Percentiles rank a stretch among this genome's conserved stretches.
These are phyloP conservation scores for Sinopyrophorus schimmeli DNA, from an alignment of 2,888 invertebrate genomes.

Conservation along the genomic window DNA sequence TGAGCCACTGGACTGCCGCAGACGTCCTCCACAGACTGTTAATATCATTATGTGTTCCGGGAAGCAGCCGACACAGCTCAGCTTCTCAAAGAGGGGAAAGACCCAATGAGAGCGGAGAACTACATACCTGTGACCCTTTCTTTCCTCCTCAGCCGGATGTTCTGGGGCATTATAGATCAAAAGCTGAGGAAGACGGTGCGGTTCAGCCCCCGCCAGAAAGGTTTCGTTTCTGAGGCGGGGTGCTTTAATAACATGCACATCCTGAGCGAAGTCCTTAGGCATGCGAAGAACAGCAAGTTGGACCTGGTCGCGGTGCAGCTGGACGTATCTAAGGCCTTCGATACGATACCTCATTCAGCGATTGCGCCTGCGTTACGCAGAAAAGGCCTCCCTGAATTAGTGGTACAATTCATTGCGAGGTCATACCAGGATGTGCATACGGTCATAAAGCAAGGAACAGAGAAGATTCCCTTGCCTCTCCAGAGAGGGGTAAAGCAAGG, in stretches of 20 bases:
- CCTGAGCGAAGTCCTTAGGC: conserved; percentile 39
- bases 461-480: conserved; percentile 33
- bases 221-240: conserved; percentile 41
- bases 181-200: conserved; percentile 32
- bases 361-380: conserved; percentile 42
- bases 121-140: conserved; percentile 46
- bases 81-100: conserved; percentile 45
- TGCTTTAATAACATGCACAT: conserved; percentile 43
- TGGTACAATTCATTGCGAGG: conserved; percentile 44
- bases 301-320: conserved; percentile 50
- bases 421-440: conserved; percentile 46
- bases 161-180: conserved; percentile 41
- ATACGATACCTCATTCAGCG: conserved; percentile 41
- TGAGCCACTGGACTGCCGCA: conserved; percentile 11
- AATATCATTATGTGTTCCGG: conserved; percentile 31
- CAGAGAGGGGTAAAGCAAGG: conserved; percentile 52
- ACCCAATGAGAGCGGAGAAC: conserved; percentile 35
- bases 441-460: conserved; percentile 34
- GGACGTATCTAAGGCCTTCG: conserved; percentile 55
- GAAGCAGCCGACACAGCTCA: conserved; percentile 42
- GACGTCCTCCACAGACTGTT: conserved; percentile 29
- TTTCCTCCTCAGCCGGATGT: conserved; percentile 41
- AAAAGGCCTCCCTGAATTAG: conserved; percentile 43
- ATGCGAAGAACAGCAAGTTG: conserved; percentile 30
- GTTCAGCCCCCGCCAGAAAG: conserved; percentile 40